A percentile compares a stretch with the other conserved stretches of the same genome.
phyloP scores from a whole-genome alignment of 2,888 invertebrate species.

The Oligia latruncula region DNA sequence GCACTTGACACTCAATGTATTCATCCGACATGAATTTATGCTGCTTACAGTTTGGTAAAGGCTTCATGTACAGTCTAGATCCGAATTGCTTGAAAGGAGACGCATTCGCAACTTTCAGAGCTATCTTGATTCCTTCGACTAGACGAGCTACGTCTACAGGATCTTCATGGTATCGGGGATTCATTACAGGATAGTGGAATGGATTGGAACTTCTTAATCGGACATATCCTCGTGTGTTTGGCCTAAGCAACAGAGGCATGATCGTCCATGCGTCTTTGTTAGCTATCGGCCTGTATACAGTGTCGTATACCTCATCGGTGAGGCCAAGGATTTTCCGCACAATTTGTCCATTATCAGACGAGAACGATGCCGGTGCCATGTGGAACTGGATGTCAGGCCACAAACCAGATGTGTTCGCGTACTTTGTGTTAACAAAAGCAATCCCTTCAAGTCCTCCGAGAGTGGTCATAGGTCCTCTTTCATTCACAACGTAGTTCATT shows the following conservation, averaged over 20 bases:
- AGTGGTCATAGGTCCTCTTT: constrained; percentile 96
- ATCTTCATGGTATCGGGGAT: constrained; percentile 97
- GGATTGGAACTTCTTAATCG: constrained; percentile 95
- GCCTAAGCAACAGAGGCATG: constrained; percentile 95
- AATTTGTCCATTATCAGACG: constrained; percentile 94
- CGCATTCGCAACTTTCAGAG: constrained; percentile 93
- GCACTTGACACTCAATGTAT: constrained; percentile 96
- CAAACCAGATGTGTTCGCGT: constrained; percentile 93
- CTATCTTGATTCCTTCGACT: constrained; percentile 96
- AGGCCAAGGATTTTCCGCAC: constrained; percentile 94
- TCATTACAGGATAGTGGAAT: constrained; percentile 95
- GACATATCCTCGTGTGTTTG: constrained; percentile 94
- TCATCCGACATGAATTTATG: constrained; percentile 93
- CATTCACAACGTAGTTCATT: constrained; percentile 94
- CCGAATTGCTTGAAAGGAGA: constrained; percentile 95
- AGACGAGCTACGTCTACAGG: constrained; percentile 94
- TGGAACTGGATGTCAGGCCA: constrained; percentile 98
- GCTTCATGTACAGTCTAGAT: constrained; percentile 93
- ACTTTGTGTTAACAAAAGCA: constrained; percentile 96
- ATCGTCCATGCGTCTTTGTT: constrained; percentile 95
- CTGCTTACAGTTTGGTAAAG: constrained; percentile 94
- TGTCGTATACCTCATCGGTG: constrained; percentile 94
- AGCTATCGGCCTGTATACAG: constrained; percentile 94
- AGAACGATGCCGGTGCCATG: constrained; percentile 97
- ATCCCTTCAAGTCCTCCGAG: constrained; percentile 96